A percentile compares a stretch with the other conserved stretches of the same genome.
Conservation (phyloP, 2,797 vertebrate species). For the Chiloscyllium punctatum region DNA sequence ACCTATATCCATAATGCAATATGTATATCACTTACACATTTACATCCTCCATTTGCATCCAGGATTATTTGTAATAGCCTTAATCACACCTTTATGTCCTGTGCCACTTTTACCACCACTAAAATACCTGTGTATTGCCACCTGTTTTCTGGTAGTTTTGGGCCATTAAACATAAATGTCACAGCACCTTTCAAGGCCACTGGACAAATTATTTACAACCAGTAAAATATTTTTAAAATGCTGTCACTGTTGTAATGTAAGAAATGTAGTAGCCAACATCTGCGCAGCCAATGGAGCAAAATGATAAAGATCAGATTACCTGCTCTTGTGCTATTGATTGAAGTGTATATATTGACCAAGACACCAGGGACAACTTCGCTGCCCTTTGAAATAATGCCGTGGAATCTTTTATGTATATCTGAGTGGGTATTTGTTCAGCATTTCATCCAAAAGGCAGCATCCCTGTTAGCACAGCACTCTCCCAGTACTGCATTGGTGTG, state of each 20-base stretch:
- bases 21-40: not conserved
- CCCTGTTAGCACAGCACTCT: not conserved
- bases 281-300: not conserved
- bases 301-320: not conserved
- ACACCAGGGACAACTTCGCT: not conserved
- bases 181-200: too few species aligned
- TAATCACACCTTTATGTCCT: not conserved
- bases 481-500: not conserved
- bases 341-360: not conserved
- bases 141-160: not conserved
- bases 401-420: not conserved
- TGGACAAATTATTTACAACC: not conserved
- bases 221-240: not conserved
- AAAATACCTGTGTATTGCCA: not conserved
- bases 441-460: not conserved
- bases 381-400: not conserved
- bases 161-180: not conserved
- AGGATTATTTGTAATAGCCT: not conserved
- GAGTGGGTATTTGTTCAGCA: not conserved
- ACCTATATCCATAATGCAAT: not conserved
- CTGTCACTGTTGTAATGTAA: not conserved
- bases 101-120: not conserved
- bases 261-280: not conserved
- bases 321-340: not conserved
- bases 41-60: not conserved